Evolutionary conservation across 2,797 vertebrate species (phyloP).

Genomic region (Merluccius polli): DNA sequence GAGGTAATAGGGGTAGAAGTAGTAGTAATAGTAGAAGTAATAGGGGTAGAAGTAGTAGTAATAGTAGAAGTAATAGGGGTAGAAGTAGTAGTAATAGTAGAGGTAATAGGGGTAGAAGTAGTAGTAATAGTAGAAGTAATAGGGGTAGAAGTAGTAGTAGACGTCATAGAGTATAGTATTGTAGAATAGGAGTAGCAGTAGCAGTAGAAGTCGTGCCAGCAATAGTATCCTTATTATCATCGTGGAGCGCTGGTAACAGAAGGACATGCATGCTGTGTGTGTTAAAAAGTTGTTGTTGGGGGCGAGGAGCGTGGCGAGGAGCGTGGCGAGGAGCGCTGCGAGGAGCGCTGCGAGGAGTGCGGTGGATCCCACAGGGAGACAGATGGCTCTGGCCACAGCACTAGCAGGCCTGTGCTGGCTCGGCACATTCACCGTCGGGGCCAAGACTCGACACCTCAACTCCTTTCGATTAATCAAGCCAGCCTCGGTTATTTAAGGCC

Average conservation of each 20-base stretch:
- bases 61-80: too few species aligned
- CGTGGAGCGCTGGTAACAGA: too few species aligned
- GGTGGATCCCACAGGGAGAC: constrained; percentile 66
- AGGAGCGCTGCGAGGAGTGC: too few species aligned
- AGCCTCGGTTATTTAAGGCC: constrained; percentile 68
- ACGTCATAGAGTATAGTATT: not conserved
- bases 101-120: too few species aligned
- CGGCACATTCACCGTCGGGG: constrained; percentile 70
- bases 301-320: not conserved
- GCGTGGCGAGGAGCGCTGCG: not conserved
- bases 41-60: too few species aligned
- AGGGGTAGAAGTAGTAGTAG: too few species aligned
- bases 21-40: too few species aligned
- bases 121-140: too few species aligned
- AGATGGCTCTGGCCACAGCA: constrained; percentile 72
- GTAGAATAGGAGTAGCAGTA: not conserved
- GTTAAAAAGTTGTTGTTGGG: too few species aligned
- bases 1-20: too few species aligned
- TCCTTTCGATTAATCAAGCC: constrained; percentile 67
- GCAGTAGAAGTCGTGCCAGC: not conserved
- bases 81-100: too few species aligned
- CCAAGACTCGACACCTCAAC: constrained; percentile 66
- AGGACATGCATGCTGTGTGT: not conserved
- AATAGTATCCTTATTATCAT: not conserved
- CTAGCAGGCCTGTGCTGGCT: constrained; percentile 67